A percentile compares a stretch with the other conserved stretches of the same genome.
phyloP scores from a whole-genome alignment of 2,113 vertebrate genomes.

The Pyxicephalus adspersus region DNA sequence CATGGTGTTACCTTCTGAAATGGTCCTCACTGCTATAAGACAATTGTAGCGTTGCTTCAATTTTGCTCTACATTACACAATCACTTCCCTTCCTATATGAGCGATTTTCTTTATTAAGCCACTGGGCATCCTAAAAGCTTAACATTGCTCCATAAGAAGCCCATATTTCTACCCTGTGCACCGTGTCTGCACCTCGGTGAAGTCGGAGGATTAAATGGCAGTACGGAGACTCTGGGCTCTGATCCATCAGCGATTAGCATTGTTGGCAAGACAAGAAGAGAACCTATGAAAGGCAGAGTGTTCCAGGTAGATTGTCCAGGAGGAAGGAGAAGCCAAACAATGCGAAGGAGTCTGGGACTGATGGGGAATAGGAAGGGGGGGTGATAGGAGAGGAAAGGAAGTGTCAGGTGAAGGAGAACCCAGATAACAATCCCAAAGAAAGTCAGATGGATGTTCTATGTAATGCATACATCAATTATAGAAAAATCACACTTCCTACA shows the following conservation, averaged over 20 bases:
- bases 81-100: too few species aligned
- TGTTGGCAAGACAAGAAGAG: conserved; percentile 51
- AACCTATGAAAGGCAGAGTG: conserved; percentile 34
- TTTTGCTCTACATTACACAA: too few species aligned
- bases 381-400: not conserved
- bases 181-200: not conserved
- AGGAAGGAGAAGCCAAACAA: not conserved
- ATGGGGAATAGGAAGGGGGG: not conserved
- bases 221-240: conserved; percentile 30
- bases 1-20: too few species aligned
- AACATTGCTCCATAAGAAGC: not conserved
- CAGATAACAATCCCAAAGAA: not conserved
- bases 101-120: not conserved
- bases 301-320: conserved; percentile 5
- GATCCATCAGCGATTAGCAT: conserved; percentile 47
- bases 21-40: too few species aligned
- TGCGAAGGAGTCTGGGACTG: conserved; percentile 5
- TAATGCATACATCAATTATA: too few species aligned
- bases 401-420: not conserved
- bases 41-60: too few species aligned
- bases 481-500: too few species aligned
- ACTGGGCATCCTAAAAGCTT: not conserved
- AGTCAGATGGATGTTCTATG: too few species aligned
- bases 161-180: not conserved
- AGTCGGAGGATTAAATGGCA: conserved; percentile 22